phyloP scores from a whole-genome alignment of 2,888 invertebrate genomes.

The Podabrus alpinus region DNA sequence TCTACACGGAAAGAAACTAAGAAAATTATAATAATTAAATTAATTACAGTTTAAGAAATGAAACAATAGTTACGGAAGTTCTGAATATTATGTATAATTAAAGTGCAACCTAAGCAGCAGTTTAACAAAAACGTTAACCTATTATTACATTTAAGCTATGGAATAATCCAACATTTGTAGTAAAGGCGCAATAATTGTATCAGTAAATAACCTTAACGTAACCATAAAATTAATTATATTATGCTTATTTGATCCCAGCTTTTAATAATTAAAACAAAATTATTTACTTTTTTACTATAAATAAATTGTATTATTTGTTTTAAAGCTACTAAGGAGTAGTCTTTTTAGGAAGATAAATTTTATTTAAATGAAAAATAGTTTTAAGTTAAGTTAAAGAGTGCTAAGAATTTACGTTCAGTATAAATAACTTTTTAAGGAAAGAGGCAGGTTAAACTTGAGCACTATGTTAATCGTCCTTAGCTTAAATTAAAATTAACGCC shows the following conservation, averaged over 20 bases:
- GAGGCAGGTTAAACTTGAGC: not conserved
- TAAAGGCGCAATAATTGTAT: not conserved
- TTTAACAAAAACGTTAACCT: not conserved
- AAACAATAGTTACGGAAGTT: not conserved
- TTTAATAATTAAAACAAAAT: too few relatives aligned
- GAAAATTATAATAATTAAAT: not conserved
- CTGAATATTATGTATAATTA: not conserved
- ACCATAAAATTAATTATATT: not conserved
- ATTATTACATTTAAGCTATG: not conserved
- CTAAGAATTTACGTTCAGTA: not conserved
- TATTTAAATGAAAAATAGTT: too few relatives aligned
- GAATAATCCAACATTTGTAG: not conserved
- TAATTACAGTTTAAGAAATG: not conserved
- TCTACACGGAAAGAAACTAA: not conserved
- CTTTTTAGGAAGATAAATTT: too few relatives aligned
- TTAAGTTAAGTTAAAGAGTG: not conserved
- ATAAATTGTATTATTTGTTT: too few relatives aligned
- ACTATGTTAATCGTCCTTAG: not conserved
- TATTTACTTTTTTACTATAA: too few relatives aligned
- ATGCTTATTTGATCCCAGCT: not conserved
- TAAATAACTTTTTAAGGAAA: not conserved
- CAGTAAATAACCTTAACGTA: not conserved
- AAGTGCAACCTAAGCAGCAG: not conserved
- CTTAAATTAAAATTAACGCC: not conserved
- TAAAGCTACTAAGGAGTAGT: too few relatives aligned